These are phyloP conservation scores for Bedellia somnulentella DNA, from an alignment of 2,888 invertebrate genomes.

Conservation along the genomic window DNA sequence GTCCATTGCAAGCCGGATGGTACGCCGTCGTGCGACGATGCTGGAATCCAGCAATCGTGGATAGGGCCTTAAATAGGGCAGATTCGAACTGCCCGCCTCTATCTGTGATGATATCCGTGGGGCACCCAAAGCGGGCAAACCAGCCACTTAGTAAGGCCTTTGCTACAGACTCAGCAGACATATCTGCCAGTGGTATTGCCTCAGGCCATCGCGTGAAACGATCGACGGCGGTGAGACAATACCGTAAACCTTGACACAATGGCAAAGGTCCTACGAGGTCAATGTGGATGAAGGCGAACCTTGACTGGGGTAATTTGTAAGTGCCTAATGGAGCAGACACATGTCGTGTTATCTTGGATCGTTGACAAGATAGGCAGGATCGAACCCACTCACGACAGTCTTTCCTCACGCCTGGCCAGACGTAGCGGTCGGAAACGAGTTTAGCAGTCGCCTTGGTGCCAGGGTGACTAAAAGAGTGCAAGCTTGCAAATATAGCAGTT, in stretches of 20 bases:
- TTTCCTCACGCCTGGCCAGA: conserved; percentile 20
- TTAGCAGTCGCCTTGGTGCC: conserved; percentile 4
- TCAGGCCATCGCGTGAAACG: conserved; percentile 12
- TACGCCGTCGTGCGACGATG: conserved; percentile 9
- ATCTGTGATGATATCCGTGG: conserved; percentile 7
- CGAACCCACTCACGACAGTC: too few species aligned
- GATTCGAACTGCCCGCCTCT: conserved; percentile 18
- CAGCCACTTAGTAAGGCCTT: conserved; percentile 3
- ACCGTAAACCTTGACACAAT: conserved; percentile 9
- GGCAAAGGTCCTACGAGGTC: conserved; percentile 12
- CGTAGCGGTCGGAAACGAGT: conserved; percentile 14
- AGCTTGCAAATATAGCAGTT: not conserved
- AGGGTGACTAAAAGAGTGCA: conserved; percentile 7
- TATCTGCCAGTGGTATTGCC: conserved; percentile 4
- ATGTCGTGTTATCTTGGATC: conserved; percentile 18
- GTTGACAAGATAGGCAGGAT: conserved; percentile 19
- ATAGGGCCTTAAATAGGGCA: conserved; percentile 10
- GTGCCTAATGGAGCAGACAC: conserved; percentile 8
- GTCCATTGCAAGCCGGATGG: conserved; percentile 10
- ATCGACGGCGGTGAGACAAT: conserved; percentile 13
- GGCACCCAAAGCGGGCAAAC: conserved; percentile 7
- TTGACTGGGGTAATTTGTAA: conserved; percentile 6
- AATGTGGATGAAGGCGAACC: conserved; percentile 9
- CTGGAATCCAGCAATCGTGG: conserved; percentile 9
- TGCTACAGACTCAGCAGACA: conserved; percentile 4